These are phyloP conservation scores for Platysteira castanea DNA, from an alignment of 2,113 vertebrate genomes.

Conservation along the genomic window DNA sequence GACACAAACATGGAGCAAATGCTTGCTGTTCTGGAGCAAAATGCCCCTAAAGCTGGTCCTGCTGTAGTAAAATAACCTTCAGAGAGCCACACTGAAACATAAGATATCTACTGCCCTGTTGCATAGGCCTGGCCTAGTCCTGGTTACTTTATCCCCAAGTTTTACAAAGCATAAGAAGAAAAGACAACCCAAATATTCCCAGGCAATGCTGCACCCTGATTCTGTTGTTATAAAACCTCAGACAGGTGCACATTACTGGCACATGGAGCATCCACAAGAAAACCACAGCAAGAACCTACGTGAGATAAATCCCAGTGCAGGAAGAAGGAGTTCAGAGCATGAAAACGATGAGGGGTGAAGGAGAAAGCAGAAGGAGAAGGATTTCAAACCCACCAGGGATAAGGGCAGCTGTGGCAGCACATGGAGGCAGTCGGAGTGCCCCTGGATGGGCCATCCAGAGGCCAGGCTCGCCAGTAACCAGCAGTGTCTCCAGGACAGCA, in stretches of 20 bases:
- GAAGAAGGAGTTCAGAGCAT: background rate
- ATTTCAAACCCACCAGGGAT: background rate
- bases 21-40: background rate
- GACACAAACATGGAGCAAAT: background rate
- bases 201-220: background rate
- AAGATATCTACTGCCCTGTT: background rate
- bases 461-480: background rate
- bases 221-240: background rate
- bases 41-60: background rate
- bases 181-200: background rate
- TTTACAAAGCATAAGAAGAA: background rate
- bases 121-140: background rate
- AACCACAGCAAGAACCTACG: background rate
- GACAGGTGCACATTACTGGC: accelerated
- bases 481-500: background rate
- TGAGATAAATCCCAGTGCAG: background rate
- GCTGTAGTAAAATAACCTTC: background rate
- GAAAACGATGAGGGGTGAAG: background rate
- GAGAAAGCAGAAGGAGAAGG: background rate
- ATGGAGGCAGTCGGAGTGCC: background rate
- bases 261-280: background rate
- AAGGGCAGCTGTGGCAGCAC: background rate
- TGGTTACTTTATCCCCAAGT: background rate
- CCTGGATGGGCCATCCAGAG: background rate
- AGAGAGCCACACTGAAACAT: background rate